Evolutionary conservation across 2,888 invertebrate species (phyloP).

Genomic region (Cantharis nigra): DNA sequence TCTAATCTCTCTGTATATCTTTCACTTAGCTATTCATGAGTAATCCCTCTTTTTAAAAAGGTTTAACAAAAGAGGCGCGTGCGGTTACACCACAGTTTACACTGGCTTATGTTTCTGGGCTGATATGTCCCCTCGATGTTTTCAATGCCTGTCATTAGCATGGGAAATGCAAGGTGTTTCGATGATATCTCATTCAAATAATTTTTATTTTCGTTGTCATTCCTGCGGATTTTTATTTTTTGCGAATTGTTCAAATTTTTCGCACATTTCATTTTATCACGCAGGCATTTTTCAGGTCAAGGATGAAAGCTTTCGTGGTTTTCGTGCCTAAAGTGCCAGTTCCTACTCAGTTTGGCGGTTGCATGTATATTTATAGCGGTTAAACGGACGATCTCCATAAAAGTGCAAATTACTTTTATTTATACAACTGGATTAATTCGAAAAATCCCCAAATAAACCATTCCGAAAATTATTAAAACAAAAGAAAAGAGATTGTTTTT

Average conservation of each 20-base stretch:
- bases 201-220: not conserved
- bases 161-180: constrained; percentile 45
- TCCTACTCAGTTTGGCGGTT: not conserved
- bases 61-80: constrained; percentile 44
- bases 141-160: constrained; percentile 39
- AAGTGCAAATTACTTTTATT: not conserved
- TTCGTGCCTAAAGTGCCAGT: not conserved
- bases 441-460: not conserved
- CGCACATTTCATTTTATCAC: not conserved
- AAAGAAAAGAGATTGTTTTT: too few relatives aligned
- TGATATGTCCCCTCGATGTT: constrained; percentile 30
- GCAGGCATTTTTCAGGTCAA: not conserved
- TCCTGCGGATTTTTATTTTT: not conserved
- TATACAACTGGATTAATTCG: not conserved
- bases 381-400: not conserved
- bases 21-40: constrained; percentile 51
- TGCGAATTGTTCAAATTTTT: not conserved
- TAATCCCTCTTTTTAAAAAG: constrained; percentile 47
- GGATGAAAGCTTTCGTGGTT: not conserved
- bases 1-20: constrained; percentile 50
- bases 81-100: constrained; percentile 45
- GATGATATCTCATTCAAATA: constrained; percentile 15
- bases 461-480: too few relatives aligned
- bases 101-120: constrained; percentile 38
- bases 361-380: not conserved